Conservation (phyloP, 37 sponge, comb jelly and placozoan genomes). For the Halisarca cf. caerulea region DNA sequence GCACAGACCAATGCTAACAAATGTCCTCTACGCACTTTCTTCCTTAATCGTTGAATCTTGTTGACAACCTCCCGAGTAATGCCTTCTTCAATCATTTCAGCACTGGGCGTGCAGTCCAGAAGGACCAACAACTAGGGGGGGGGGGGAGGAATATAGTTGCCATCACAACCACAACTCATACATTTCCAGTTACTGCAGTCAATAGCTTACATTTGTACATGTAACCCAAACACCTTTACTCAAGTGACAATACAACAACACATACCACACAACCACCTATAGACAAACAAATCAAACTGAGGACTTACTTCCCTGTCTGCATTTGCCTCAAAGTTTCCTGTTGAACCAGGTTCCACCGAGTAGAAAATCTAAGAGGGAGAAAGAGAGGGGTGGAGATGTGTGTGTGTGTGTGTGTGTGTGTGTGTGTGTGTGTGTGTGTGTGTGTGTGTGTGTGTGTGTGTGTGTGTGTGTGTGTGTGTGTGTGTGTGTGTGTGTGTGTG, state of each 20-base stretch:
- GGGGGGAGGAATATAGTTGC: not conserved
- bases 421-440: no score
- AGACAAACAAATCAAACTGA: no score
- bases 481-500: no score
- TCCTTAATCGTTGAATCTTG: constrained; percentile 95
- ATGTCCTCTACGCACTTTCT: constrained; percentile 58
- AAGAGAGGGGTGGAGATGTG: not conserved
- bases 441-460: no score
- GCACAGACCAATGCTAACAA: not conserved
- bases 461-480: no score
- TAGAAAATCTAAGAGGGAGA: constrained; percentile 55
- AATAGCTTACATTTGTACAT: no score
- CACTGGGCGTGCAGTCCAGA: constrained; percentile 78
- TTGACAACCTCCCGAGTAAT: constrained; percentile 92
- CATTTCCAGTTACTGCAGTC: no score
- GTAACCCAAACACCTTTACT: no score
- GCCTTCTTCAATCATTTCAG: constrained; percentile 93
- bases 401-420: no score
- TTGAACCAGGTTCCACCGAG: constrained; percentile 46
- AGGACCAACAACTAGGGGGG: constrained; percentile 75
- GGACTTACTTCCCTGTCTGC: constrained; percentile 49
- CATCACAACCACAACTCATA: no score
- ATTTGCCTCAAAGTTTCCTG: constrained; percentile 54
- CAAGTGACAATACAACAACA: no score
- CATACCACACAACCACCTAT: no score